phyloP scores from a whole-genome alignment of 2,888 invertebrate species.

The Campoletis raptor region DNA sequence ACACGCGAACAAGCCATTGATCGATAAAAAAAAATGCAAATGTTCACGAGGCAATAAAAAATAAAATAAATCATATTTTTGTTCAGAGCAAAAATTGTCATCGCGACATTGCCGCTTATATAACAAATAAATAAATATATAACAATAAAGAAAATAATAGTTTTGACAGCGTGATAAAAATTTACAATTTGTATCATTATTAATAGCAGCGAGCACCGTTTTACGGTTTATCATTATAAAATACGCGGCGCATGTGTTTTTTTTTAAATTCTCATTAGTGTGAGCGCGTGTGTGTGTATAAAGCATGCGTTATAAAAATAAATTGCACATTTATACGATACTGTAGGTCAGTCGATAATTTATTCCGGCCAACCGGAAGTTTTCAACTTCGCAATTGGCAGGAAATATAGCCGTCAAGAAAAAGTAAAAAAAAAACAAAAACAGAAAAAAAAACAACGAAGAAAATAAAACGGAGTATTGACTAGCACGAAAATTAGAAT shows the following conservation, averaged over 20 bases:
- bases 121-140: neutral
- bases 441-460: constrained; percentile 1
- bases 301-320: constrained; percentile 60
- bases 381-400: constrained; percentile 23
- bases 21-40: neutral
- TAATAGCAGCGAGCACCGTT: constrained; percentile 61
- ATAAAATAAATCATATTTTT: neutral
- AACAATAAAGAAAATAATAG: constrained; percentile 6
- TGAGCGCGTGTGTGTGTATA: neutral
- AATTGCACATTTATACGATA: constrained; percentile 61
- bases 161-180: constrained; percentile 18
- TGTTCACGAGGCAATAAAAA: neutral
- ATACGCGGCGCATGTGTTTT: constrained; percentile 20
- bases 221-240: constrained; percentile 46
- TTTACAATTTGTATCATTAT: constrained; percentile 61
- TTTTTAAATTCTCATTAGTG: neutral
- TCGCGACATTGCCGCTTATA: neutral
- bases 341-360: constrained; percentile 54
- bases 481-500: constrained; percentile 56
- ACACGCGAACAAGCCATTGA: neutral
- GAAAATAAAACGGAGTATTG: constrained; percentile 32
- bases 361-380: constrained; percentile 10
- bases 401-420: constrained; percentile 29
- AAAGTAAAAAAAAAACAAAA: constrained; percentile 13
- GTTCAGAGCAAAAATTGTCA: neutral